phyloP scores from a whole-genome alignment of 2,113 vertebrate species.

The Coreoperca whiteheadi region DNA sequence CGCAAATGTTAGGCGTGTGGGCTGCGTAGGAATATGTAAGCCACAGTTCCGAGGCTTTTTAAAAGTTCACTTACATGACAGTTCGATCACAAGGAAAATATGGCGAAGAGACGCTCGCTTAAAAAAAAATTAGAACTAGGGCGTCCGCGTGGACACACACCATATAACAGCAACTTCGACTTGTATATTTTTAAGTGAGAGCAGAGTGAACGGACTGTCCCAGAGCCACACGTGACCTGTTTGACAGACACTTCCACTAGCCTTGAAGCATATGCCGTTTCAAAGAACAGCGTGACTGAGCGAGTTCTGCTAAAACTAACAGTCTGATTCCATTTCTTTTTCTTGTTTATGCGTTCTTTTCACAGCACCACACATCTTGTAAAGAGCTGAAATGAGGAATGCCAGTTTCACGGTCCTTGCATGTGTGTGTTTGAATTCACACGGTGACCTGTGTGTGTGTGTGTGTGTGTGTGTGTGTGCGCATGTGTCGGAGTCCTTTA shows the following conservation, averaged over 20 bases:
- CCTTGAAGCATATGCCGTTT: constrained; percentile 12
- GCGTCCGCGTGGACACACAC: no score
- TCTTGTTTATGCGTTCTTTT: constrained; percentile 17
- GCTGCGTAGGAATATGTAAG: not conserved
- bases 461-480: not conserved
- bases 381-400: constrained; percentile 20
- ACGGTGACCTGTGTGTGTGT: not conserved
- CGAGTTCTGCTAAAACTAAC: not conserved
- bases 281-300: not conserved
- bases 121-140: no score
- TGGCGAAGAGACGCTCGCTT: not conserved
- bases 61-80: not conserved
- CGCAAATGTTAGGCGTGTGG: not conserved
- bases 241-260: not conserved
- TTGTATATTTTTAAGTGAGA: no score
- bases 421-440: not conserved
- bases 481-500: constrained; percentile 64
- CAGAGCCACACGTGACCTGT: constrained; percentile 5
- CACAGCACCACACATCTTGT: not conserved
- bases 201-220: no score
- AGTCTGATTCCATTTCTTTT: not conserved
- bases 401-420: not conserved
- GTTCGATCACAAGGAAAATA: not conserved
- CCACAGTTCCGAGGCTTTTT: not conserved
- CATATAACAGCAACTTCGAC: not conserved